phyloP scores from a whole-genome alignment of 2,888 invertebrate genomes.

The Drosophila maculinotata region DNA sequence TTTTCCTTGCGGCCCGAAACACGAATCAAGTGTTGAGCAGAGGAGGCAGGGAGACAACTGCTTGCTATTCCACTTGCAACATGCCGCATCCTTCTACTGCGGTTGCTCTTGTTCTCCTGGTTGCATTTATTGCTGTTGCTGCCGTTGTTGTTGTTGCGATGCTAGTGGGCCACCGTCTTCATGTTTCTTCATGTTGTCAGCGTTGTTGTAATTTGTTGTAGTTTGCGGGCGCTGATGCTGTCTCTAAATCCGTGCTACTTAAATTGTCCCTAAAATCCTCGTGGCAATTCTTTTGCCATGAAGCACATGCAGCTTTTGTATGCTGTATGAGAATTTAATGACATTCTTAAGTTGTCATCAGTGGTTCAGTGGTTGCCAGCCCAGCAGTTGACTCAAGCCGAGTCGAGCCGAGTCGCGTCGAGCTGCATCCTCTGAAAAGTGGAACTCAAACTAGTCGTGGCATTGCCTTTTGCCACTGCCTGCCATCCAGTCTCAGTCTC shows the following conservation, averaged over 20 bases:
- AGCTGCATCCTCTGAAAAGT: conserved; percentile 29
- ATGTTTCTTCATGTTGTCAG: conserved; percentile 71
- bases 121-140: conserved; percentile 17
- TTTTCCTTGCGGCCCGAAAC: conserved; percentile 24
- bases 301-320: conserved; percentile 78
- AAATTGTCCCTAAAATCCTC: conserved; percentile 82
- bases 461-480: conserved; percentile 30
- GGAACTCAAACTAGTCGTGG: conserved; percentile 36
- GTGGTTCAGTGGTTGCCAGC: conserved; percentile 73
- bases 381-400: conserved; percentile 38
- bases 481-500: conserved; percentile 4
- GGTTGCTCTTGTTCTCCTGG: conserved; percentile 39
- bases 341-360: conserved; percentile 83
- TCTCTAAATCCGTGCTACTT: conserved; percentile 81
- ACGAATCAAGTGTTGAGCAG: conserved; percentile 33
- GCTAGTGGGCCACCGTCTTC: conserved; percentile 66
- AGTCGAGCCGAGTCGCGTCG: conserved; percentile 12
- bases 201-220: conserved; percentile 39
- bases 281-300: conserved; percentile 79
- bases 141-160: conserved; percentile 51
- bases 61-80: conserved; percentile 66
- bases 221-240: conserved; percentile 61
- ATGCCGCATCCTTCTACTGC: conserved; percentile 49
- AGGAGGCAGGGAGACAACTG: conserved; percentile 53
- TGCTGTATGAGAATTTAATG: conserved; percentile 81